These are phyloP conservation scores for Habrosyne pyritoides DNA, from an alignment of 2,888 invertebrate species.

Conservation along the genomic window DNA sequence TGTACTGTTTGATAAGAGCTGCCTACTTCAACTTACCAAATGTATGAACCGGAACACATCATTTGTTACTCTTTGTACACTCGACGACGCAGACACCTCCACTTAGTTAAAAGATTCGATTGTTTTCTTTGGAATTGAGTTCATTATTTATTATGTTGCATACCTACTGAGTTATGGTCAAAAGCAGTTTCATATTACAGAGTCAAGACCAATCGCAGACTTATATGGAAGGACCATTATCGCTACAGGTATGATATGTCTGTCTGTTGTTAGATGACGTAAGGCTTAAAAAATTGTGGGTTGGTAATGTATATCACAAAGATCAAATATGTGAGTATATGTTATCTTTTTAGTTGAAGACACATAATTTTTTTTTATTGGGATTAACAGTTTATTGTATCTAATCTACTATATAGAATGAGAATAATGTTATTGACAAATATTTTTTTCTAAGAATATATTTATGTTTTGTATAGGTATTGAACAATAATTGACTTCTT, in stretches of 20 bases:
- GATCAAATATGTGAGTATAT: not conserved
- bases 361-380: not conserved
- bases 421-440: too few relatives aligned
- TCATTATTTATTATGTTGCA: conserved; percentile 50
- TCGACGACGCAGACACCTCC: conserved; percentile 51
- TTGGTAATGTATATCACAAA: not conserved
- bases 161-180: conserved; percentile 60
- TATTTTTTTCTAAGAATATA: not conserved
- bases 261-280: conserved; percentile 1
- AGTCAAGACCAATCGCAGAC: conserved; percentile 64
- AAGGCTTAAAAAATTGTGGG: conserved; percentile 1
- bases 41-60: conserved; percentile 68
- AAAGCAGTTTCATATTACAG: conserved; percentile 65
- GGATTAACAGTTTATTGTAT: too few relatives aligned
- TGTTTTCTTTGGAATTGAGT: conserved; percentile 57
- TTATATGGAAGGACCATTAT: conserved; percentile 74
- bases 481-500: conserved; percentile 53
- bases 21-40: conserved; percentile 67
- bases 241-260: conserved; percentile 33
- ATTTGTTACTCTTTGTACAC: conserved; percentile 67
- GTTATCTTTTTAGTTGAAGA: too few relatives aligned
- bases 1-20: conserved; percentile 78
- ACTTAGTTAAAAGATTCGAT: conserved; percentile 67
- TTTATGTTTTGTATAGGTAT: conserved; percentile 7
- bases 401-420: too few relatives aligned